Base-by-base conservation (phyloP, 1,140 invertebrate species). In the Cardiocondyla obscurior region DNA sequence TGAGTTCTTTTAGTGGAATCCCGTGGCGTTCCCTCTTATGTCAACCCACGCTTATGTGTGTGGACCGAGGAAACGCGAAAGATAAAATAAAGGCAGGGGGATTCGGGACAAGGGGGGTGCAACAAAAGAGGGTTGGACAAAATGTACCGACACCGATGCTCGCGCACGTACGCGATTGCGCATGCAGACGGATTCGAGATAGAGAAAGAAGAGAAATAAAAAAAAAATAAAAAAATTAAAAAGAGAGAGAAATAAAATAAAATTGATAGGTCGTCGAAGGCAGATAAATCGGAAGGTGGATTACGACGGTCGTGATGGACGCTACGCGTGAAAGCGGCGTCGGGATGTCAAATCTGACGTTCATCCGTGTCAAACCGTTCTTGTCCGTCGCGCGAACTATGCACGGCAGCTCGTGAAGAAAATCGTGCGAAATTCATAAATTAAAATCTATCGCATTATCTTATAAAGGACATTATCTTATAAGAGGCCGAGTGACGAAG, bases 1-100 rank as follows among this genome's bases (percentile, higher is more conserved):
- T 19, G 46, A 33, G 33, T 53, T 69, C 74, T 79, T 67, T 79
- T 65, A 69, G 62, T 49, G 62, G 6, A 79, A 69, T 39, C 33
- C 60, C 33, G n/a, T 14, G 44, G 44, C 30, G 74, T 67, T n/a
- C 33, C 36, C 62, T 55, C 74, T 79, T 79, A 79, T 69, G 62
- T 79, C 62, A 79, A 79, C 62, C 62, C 30, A 14, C 60, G 46
- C 30, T 77, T 53, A 28, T 42, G 33, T 67, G 33, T 51, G 60
- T 14, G 22, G n/a, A 53, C 46, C 46, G 33, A 79, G 62, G 39
- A 67, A 67, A 51, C 28, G 28, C 30, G 33, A 49, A 67, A 53
- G 62, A 79, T 79, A 67, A 79, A 79, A 79, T 79, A 42, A 79
- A 79, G 33, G 28, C 33, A 25, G 12, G 57, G 14, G 28, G 69